A percentile compares a stretch with the other conserved stretches of the same genome.
Evolutionary conservation across 2,888 invertebrate species (phyloP).

Genomic region (Melipona bicolor): DNA sequence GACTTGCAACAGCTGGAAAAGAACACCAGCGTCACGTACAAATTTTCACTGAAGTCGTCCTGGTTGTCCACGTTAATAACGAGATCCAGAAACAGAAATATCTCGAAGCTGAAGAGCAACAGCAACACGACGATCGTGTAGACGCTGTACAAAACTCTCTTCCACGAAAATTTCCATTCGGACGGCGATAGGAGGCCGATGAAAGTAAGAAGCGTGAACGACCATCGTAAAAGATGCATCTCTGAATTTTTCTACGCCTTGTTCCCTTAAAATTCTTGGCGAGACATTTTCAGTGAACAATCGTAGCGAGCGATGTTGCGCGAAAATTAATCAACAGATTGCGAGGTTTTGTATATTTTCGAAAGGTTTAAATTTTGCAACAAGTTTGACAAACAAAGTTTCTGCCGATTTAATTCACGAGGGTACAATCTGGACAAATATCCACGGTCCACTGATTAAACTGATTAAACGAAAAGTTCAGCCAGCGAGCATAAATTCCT

Average conservation of each 20-base stretch:
- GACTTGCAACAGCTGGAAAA: conserved; percentile 45
- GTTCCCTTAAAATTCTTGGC: too few species aligned
- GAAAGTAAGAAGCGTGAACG: conserved; percentile 13
- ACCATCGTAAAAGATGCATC: conserved; percentile 23
- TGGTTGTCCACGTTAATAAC: conserved; percentile 49
- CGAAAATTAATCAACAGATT: not conserved
- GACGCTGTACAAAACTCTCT: conserved; percentile 30
- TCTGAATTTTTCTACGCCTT: not conserved
- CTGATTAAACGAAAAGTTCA: too few species aligned
- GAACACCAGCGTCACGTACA: conserved; percentile 29
- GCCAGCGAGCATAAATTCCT: not conserved
- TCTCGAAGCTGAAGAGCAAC: conserved; percentile 14
- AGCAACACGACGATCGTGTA: conserved; percentile 31
- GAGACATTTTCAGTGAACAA: not conserved
- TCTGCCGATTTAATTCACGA: not conserved
- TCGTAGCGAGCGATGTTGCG: not conserved
- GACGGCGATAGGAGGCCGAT: conserved; percentile 39
- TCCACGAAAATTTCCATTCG: conserved; percentile 18
- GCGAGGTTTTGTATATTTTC: not conserved
- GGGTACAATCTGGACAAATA: not conserved
- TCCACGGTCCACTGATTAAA: not conserved
- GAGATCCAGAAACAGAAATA: conserved; percentile 36
- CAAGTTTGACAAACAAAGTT: too few species aligned
- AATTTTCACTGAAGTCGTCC: conserved; percentile 55
- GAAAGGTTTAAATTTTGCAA: not conserved